phyloP scores from a whole-genome alignment of 2,888 invertebrate genomes.

The Leptinotarsa juncta region DNA sequence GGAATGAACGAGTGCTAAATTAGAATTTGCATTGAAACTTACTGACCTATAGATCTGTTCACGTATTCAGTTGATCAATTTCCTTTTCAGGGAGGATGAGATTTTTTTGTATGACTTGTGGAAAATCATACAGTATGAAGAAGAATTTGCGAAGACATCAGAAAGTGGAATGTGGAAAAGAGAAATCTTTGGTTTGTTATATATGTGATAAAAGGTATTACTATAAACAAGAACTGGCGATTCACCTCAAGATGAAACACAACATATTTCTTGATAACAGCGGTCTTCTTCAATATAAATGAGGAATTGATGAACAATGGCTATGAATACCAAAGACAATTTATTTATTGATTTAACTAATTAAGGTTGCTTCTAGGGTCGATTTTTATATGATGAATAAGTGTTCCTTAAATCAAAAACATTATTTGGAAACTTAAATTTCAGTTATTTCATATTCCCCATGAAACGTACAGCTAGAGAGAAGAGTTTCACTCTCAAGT shows the following conservation, averaged over 20 bases:
- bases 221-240: conserved; percentile 55
- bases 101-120: conserved; percentile 72
- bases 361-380: not conserved
- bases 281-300: conserved; percentile 15
- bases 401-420: too few relatives aligned
- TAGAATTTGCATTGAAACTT: not conserved
- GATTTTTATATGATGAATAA: too few relatives aligned
- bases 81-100: conserved; percentile 27
- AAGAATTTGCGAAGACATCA: conserved; percentile 78
- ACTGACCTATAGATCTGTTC: not conserved
- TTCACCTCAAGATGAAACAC: conserved; percentile 50
- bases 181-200: conserved; percentile 49
- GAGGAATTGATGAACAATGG: not conserved
- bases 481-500: too few relatives aligned
- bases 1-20: not conserved
- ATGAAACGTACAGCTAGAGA: too few relatives aligned
- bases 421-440: too few relatives aligned
- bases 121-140: conserved; percentile 80
- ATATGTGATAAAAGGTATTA: conserved; percentile 53
- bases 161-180: conserved; percentile 76
- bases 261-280: conserved; percentile 28
- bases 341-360: not conserved
- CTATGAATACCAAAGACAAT: conserved; percentile 8
- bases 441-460: too few relatives aligned
- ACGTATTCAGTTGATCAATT: conserved; percentile 3